A percentile compares a stretch with the other conserved stretches of the same genome.
These are phyloP conservation scores for Agrotis exclamationis DNA, from an alignment of 2,888 invertebrate species.

Conservation along the genomic window DNA sequence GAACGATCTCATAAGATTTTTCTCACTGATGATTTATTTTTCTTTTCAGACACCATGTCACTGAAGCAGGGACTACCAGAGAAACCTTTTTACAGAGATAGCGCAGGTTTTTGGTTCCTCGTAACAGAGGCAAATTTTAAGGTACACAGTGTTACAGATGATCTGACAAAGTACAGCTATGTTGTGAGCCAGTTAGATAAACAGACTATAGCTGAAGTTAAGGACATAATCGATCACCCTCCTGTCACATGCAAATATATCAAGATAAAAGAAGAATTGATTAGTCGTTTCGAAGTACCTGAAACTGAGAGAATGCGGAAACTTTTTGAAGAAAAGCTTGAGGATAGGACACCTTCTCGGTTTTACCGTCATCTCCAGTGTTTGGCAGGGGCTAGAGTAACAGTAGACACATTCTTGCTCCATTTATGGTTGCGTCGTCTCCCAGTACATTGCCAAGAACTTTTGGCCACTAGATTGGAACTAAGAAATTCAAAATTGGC, in stretches of 20 bases:
- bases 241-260: slow-evolving; percentile 16
- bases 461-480: slow-evolving; percentile 26
- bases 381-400: slow-evolving; percentile 11
- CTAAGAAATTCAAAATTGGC: slow-evolving; percentile 19
- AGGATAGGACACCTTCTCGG: slow-evolving; percentile 31
- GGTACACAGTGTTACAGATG: slow-evolving; percentile 22
- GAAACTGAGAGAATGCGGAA: slow-evolving; percentile 27
- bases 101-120: slow-evolving; percentile 19
- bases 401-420: slow-evolving; percentile 29
- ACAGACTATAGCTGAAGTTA: slow-evolving; percentile 10
- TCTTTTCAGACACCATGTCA: slow-evolving; percentile 28
- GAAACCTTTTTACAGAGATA: slow-evolving; percentile 15
- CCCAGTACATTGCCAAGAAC: slow-evolving; percentile 35
- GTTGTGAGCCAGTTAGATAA: slow-evolving; percentile 41
- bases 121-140: slow-evolving; percentile 28
- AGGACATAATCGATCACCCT: slow-evolving; percentile 26
- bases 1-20: no score
- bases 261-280: slow-evolving; percentile 31
- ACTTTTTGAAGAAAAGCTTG: slow-evolving; percentile 32
- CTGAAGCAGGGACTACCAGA: slow-evolving; percentile 27
- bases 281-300: slow-evolving; percentile 18
- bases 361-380: slow-evolving; percentile 28
- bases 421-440: slow-evolving; percentile 43
- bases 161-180: slow-evolving; percentile 34
- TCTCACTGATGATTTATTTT: background rate